These are phyloP conservation scores for Lasioglossum villosulum DNA, from an alignment of 2,888 invertebrate species.

Conservation along the genomic window DNA sequence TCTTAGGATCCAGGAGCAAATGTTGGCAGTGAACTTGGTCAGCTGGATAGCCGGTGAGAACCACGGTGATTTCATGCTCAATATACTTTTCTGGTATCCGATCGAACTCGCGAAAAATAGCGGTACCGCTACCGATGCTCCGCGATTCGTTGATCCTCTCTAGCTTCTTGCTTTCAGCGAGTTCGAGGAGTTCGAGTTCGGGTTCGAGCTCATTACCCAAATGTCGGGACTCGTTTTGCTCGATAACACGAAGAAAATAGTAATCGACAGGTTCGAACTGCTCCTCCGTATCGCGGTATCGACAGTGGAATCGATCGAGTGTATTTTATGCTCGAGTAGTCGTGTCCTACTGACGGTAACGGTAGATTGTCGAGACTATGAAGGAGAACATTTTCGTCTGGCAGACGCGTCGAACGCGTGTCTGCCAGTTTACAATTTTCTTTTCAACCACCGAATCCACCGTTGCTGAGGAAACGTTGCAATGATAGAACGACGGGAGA, in stretches of 20 bases:
- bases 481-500: no score
- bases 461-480: not conserved
- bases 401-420: not conserved
- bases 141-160: conserved; percentile 27
- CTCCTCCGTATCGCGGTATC: not conserved
- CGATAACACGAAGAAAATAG: not conserved
- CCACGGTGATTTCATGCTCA: conserved; percentile 80
- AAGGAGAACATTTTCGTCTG: conserved; percentile 5
- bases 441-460: not conserved
- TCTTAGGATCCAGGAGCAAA: conserved; percentile 21
- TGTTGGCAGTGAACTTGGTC: conserved; percentile 4
- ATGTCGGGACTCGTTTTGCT: not conserved
- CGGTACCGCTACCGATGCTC: conserved; percentile 40
- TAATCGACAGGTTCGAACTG: not conserved
- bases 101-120: conserved; percentile 42
- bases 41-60: conserved; percentile 70
- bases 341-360: conserved; percentile 17
- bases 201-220: not conserved
- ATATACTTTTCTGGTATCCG: conserved; percentile 69
- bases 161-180: conserved; percentile 2
- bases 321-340: conserved; percentile 2
- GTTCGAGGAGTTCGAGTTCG: not conserved
- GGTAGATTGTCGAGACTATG: not conserved
- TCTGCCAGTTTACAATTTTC: not conserved
- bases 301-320: not conserved